Conservation (phyloP, 2,113 vertebrate species). For the Menura novaehollandiae region DNA sequence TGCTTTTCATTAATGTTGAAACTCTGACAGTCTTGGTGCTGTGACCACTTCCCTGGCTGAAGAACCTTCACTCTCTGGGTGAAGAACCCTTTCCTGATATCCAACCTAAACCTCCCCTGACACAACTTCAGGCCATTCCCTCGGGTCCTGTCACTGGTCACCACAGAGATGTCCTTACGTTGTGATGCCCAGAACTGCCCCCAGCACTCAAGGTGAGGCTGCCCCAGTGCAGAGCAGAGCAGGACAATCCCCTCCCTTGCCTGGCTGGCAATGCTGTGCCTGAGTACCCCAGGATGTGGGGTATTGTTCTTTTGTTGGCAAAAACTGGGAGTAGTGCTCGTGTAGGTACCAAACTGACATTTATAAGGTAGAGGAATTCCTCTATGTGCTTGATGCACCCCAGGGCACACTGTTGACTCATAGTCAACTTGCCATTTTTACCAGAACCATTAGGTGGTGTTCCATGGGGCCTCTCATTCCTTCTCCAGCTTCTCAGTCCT, state of each 20-base stretch:
- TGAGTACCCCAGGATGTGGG: too few species aligned
- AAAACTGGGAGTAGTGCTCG: fast-evolving
- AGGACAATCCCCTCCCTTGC: background rate
- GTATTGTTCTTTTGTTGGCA: background rate
- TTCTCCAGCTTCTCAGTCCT: background rate
- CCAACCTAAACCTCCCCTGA: background rate
- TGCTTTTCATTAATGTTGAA: background rate
- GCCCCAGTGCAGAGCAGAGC: background rate
- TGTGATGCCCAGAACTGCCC: background rate
- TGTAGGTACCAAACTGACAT: background rate
- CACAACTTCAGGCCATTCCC: background rate
- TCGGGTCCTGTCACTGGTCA: fast-evolving
- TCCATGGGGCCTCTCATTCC: background rate
- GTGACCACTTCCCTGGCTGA: background rate
- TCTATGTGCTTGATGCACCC: background rate
- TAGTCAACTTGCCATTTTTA: background rate
- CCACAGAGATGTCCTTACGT: fast-evolving
- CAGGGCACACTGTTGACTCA: background rate
- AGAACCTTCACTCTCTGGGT: background rate
- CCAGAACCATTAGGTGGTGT: background rate
- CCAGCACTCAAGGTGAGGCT: fast-evolving
- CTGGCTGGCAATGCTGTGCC: fast-evolving
- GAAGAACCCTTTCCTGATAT: background rate
- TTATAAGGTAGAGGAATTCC: background rate
- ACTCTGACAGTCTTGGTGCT: background rate